Base-by-base conservation (phyloP, 2,888 invertebrate species). In the Sphaerolaimus hirsutus region DNA sequence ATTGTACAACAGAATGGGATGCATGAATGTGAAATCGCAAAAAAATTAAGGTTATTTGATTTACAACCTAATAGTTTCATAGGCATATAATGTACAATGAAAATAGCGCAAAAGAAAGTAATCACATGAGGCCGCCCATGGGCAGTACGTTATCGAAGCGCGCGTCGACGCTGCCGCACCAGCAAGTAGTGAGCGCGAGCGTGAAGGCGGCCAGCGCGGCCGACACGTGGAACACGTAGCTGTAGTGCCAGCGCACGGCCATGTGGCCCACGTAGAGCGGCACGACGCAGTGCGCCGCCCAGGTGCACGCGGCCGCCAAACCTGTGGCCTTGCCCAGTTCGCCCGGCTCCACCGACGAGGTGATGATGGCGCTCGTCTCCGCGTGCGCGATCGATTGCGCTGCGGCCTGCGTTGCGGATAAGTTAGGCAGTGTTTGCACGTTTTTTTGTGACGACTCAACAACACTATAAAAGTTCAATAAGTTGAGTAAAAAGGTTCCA, bases 221-320 rank as follows among this genome's bases (percentile, higher is more conserved):
- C 19, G 56, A 54, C 3, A 59, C 54, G 55, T 62, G 61, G 54
- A 61, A 61, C 21, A 59, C 60, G 48, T 58, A 62, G n/a, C 56
- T 58, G 54, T 58, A 61, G 50, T 61, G 61, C 45, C 53, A 55
- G 44, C 23, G 29, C 26, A 47, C 48, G 29, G 57, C 58, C 25
- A 61, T 51, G 35, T 61, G 57, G 1, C 56, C 57, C 7, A 59
- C 55, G 47, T 58, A 56, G 45, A 62, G 53, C 7, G 61, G 61
- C n/a, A 62, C 52, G 38, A 59, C 47, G 49, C 60, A 59, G 49
- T 61, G 58, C 12, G 55, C 54, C n/a, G 54, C 46, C 61, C 61
- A 61, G 45, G 58, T 58, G 29, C 54, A 54, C 56, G 58, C 56
- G 23, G 57, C 58, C 1, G 59, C 61, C 25, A 62, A 49, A 14